Evolutionary conservation across 2,888 invertebrate genomes (phyloP).

Genomic region (Chalcis sispes): DNA sequence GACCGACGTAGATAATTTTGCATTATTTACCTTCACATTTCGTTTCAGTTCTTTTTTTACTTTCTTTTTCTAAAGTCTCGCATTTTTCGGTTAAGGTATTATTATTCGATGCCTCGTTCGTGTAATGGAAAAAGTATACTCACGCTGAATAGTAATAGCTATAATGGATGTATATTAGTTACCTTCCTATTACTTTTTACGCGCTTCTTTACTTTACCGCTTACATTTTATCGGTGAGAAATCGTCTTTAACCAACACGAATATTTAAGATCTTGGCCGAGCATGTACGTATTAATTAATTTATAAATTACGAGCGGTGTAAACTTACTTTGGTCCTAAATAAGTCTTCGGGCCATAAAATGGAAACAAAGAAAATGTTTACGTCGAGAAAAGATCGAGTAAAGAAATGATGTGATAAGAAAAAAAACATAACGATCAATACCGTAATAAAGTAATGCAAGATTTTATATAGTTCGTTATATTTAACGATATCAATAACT

Average conservation of each 20-base stretch:
- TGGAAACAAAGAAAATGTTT: background rate
- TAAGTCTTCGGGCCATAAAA: background rate
- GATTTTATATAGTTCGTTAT: constrained; percentile 14
- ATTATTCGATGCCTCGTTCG: background rate
- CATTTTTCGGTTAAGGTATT: background rate
- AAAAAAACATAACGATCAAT: constrained; percentile 4
- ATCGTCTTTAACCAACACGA: too few relatives aligned
- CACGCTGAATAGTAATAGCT: too few relatives aligned
- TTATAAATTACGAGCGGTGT: background rate
- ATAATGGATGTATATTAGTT: too few relatives aligned
- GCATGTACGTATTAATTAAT: too few relatives aligned
- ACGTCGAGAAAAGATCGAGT: background rate
- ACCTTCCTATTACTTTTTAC: too few relatives aligned
- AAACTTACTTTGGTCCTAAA: background rate
- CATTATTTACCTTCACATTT: too few relatives aligned
- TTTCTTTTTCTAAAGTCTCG: too few relatives aligned
- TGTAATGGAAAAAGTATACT: background rate
- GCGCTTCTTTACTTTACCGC: too few relatives aligned
- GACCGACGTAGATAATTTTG: too few relatives aligned
- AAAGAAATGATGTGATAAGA: background rate
- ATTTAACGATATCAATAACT: constrained; percentile 10
- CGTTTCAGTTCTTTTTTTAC: too few relatives aligned
- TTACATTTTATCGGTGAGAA: too few relatives aligned
- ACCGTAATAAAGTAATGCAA: constrained; percentile 3
- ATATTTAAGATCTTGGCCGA: too few relatives aligned